A percentile compares a stretch with the other conserved stretches of the same genome.
Evolutionary conservation across 2,113 vertebrate genomes (phyloP).

Genomic region (Mesoclemmys tuberculata): DNA sequence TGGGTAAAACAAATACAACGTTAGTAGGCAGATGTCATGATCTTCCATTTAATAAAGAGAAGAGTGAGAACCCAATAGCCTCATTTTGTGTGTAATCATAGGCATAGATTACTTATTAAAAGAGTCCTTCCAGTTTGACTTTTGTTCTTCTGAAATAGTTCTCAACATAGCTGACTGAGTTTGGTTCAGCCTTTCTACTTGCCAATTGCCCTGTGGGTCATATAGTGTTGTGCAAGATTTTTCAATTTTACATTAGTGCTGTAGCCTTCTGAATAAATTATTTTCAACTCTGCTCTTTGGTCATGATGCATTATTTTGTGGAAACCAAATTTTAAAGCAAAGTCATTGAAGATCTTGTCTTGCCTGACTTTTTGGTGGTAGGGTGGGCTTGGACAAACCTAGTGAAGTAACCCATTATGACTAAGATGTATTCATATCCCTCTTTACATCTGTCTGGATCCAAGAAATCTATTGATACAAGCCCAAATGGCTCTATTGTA

Average conservation of each 20-base stretch:
- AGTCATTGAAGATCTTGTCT: background rate
- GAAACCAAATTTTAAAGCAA: background rate
- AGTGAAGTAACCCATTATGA: background rate
- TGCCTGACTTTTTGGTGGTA: background rate
- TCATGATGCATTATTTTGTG: background rate
- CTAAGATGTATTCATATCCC: background rate
- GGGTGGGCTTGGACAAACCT: background rate
- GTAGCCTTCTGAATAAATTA: background rate
- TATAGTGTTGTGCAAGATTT: background rate
- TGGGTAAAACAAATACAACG: too few species aligned
- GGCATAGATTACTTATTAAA: background rate
- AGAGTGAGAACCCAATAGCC: background rate
- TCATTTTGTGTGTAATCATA: background rate
- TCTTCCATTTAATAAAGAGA: too few species aligned
- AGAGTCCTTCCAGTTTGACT: background rate
- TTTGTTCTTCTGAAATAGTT: background rate
- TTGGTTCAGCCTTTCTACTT: background rate
- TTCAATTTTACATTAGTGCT: background rate
- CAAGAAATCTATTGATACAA: too few species aligned
- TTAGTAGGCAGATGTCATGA: too few species aligned
- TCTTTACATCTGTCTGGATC: background rate
- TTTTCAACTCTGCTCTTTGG: background rate
- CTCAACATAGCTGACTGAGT: background rate
- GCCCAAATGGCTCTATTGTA: too few species aligned
- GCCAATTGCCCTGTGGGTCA: background rate